Evolutionary conservation across 2,888 invertebrate genomes (phyloP), one percentile per base, ranked within the genome.

Genomic region (Plagodis pulveraria): DNA sequence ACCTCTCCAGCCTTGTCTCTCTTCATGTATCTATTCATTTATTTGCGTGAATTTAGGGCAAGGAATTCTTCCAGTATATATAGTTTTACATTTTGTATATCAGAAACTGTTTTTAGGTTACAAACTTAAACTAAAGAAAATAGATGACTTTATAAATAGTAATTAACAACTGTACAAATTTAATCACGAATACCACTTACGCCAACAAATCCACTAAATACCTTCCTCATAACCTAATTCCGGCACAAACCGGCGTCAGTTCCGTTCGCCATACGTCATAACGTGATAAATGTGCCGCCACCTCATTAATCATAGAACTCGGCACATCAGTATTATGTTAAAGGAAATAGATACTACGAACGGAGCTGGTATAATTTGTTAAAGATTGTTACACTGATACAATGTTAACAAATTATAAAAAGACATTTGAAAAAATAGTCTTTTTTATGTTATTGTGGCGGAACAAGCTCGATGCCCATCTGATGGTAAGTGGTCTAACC

Each of bases 301-400:
- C 67, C 45, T 76, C 76, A 67, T 77, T 74, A 70, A 77, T 76
- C 77, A 76, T 64, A 64, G 56, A 46, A 38, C 60, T 38, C 36
- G 43, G 58, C 45, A 46, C 43, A 59, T 58, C 46, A 51, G 40
- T 58, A 50, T 53, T 56, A 36, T 42, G 56, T 50, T 33, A 42
- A 43, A 32, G 46, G 40, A 45, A 50, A 42, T 8, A 52, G 22
- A 43, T 33, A 43, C 35, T 8, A 46, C 35, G 56, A 36, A 46
- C 32, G 34, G 34, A 41, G 41, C n/a, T 47, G 12, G 12, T 35
- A 42, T 51, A 51, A 56, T 47, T 46, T 50, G 50, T n/a, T 46
- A 12, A 43, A 11, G 6, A 47, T 47, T 32, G 10, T 33, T 2
- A 45, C 7, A 22, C 22, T 22, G 22, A 22, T 22, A 22, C 22